These are phyloP conservation scores for Tinea pellionella DNA, from an alignment of 2,888 invertebrate species.

Conservation along the genomic window DNA sequence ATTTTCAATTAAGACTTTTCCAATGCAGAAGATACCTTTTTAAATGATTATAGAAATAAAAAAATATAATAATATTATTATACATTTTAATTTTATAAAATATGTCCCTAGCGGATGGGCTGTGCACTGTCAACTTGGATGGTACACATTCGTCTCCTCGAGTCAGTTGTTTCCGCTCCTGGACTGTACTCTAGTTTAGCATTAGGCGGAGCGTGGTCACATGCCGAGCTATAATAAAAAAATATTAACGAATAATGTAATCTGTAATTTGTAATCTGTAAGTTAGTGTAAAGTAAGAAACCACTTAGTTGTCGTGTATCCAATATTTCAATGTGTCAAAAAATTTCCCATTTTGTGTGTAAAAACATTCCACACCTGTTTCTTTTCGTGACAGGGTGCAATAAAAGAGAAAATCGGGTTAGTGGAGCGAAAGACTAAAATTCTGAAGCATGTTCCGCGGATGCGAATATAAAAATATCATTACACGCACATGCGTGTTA, in stretches of 20 bases:
- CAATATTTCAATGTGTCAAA: conserved; percentile 34
- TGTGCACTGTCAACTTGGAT: too few species aligned
- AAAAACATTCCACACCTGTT: conserved; percentile 61
- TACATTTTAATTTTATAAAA: too few species aligned
- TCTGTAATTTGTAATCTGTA: too few species aligned
- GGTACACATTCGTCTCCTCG: too few species aligned
- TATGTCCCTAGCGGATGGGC: too few species aligned
- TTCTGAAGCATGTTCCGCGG: conserved; percentile 23
- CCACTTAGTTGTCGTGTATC: not conserved
- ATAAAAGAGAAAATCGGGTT: conserved; percentile 46
- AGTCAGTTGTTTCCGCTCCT: too few species aligned
- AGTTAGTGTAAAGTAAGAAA: not conserved
- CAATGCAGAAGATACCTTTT: too few species aligned
- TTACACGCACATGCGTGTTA: conserved; percentile 43
- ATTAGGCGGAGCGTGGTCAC: too few species aligned
- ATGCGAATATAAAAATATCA: conserved; percentile 40
- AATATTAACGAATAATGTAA: not conserved
- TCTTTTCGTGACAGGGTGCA: conserved; percentile 55
- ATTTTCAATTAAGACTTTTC: not conserved
- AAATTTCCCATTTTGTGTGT: conserved; percentile 48
- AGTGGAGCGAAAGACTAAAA: conserved; percentile 54
- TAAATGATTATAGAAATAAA: too few species aligned
- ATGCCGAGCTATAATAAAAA: too few species aligned
- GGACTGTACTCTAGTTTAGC: too few species aligned
- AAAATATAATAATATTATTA: too few species aligned